Evolutionary conservation across 2,888 invertebrate species (phyloP), one percentile per base, ranked within the genome.

Genomic region (Melanophora roralis): DNA sequence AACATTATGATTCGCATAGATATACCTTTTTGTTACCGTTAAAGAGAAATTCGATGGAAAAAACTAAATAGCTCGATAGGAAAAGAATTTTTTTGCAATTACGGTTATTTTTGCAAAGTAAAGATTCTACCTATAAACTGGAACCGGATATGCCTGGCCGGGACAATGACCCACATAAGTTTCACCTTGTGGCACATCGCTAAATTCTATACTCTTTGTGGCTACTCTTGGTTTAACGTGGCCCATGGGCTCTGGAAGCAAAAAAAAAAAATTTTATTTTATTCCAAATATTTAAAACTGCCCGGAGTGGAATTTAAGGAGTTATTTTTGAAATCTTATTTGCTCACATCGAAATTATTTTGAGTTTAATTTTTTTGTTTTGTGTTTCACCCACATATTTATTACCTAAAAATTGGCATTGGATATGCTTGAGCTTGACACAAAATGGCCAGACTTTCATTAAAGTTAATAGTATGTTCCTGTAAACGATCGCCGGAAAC

Each of bases 381-480:
- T n/a, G n/a, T n/a, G n/a, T n/a, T n/a, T n/a, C n/a, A n/a, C n/a
- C n/a, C n/a, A n/a, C n/a, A n/a, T n/a, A n/a, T n/a, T n/a, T n/a
- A n/a, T 76, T 93, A 95, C 95, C 95, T 95, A 92, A 94, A 94
- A 68, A 90, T 89, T 80, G 95, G 94, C 87, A 93, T 92, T 78
- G 95, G 95, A 90, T 92, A 94, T 78, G 93, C 93, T 91, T 95
- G 95, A 86, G 94, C 93, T 84, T 93, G 93, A 89, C 95, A 95
- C 85, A 94, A 91, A 84, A 94, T 91, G 78, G 94, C 93, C 84
- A 94, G 92, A 84, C 91, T 92, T 83, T 90, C 89, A 6, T 82
- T 86, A 76, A 85, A 85, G 82, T 86, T 87, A 85, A 91, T 87
- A 73, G 90, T 89, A 79, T 91, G 89, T 85, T 92, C 91, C 89